Percentiles rank a stretch among this genome's conserved stretches.
phyloP scores from a whole-genome alignment of 2,113 vertebrate genomes.

The Addax nasomaculatus region DNA sequence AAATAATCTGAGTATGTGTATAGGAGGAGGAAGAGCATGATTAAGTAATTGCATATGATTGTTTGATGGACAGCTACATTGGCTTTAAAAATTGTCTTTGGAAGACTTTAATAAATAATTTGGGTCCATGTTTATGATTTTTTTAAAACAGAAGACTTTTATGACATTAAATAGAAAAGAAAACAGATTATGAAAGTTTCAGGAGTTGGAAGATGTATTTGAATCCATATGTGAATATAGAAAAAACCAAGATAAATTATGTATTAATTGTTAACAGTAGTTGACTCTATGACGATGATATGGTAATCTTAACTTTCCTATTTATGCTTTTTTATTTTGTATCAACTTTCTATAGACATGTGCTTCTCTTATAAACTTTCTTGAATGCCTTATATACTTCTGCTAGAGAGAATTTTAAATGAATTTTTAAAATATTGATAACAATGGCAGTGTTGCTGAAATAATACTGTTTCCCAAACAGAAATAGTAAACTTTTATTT shows the following conservation, averaged over 20 bases:
- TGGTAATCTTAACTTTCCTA: not conserved
- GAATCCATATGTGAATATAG: not conserved
- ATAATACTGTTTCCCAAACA: not conserved
- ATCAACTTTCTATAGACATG: not conserved
- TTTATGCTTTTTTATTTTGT: constrained; percentile 2
- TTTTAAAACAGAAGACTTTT: constrained; percentile 5
- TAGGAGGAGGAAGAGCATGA: not conserved
- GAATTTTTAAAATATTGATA: constrained; percentile 12
- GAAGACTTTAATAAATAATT: not conserved
- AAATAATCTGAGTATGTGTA: not conserved
- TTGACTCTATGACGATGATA: not conserved
- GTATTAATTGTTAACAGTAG: not conserved
- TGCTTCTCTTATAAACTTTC: constrained; percentile 7
- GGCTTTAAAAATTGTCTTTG: not conserved
- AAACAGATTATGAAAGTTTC: not conserved
- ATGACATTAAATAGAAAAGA: not conserved
- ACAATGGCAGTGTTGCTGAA: not conserved
- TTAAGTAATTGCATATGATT: not conserved
- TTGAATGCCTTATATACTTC: not conserved
- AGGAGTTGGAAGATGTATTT: not conserved
- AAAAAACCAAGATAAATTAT: not conserved
- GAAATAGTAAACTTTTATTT: constrained; percentile 17
- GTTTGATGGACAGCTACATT: not conserved
- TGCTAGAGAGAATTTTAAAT: constrained; percentile 28
- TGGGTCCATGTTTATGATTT: not conserved